Evolutionary conservation across 1,140 invertebrate species (phyloP).

Genomic region (Hydropsyche tenuis): DNA sequence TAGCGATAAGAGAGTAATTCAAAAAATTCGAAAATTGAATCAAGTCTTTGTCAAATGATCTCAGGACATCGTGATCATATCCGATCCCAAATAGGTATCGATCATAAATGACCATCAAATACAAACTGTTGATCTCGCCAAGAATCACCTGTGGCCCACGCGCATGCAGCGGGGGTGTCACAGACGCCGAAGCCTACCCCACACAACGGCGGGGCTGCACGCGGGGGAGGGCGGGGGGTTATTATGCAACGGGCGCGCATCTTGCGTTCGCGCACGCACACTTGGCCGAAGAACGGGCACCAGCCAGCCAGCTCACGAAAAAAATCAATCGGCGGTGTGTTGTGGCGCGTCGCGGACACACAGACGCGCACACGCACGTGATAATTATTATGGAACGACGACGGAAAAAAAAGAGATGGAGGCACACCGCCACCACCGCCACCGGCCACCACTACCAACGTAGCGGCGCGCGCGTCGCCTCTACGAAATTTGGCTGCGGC

Average conservation of each 20-base stretch:
- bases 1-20: not conserved
- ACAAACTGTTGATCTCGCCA: no score
- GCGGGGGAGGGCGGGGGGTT: not conserved
- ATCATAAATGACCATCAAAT: no score
- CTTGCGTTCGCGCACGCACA: not conserved
- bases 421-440: not conserved
- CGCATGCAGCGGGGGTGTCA: not conserved
- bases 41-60: not conserved
- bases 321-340: conserved; percentile 24
- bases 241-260: conserved; percentile 22
- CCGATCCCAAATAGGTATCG: no score
- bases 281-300: not conserved
- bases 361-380: conserved; percentile 36
- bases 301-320: not conserved
- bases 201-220: no score
- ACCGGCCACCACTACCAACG: no score
- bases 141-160: conserved; percentile 3
- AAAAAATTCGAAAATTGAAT: not conserved
- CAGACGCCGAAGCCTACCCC: not conserved
- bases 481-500: conserved; percentile 8
- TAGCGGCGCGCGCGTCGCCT: not conserved
- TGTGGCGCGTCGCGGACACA: conserved; percentile 16
- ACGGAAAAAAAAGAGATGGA: conserved; percentile 5
- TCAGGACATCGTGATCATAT: no score
- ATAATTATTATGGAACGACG: conserved; percentile 34